Percentiles rank a stretch among this genome's conserved stretches.
These are phyloP conservation scores for Cephalopholis sonnerati DNA, from an alignment of 2,113 vertebrate genomes.

Conservation along the genomic window DNA sequence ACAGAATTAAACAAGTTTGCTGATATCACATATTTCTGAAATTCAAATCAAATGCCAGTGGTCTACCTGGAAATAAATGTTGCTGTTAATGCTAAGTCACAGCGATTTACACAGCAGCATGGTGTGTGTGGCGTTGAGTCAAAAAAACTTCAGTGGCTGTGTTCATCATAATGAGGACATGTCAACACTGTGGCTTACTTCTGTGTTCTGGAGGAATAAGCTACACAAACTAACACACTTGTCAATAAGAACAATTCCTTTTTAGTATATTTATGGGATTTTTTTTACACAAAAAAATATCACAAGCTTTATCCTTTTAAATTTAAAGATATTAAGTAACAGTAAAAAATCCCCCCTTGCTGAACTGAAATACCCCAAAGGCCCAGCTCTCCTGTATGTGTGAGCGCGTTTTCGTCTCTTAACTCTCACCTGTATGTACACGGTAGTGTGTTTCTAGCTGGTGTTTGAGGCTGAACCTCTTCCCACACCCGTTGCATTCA, in stretches of 20 bases:
- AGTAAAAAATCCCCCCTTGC: no score
- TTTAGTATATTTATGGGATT: neutral
- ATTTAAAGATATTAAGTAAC: neutral
- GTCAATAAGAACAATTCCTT: neutral
- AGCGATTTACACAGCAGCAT: neutral
- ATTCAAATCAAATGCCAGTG: no score
- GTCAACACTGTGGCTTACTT: neutral
- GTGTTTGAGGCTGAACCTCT: constrained; percentile 99
- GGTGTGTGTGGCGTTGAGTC: neutral
- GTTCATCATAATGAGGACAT: neutral
- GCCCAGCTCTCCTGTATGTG: neutral
- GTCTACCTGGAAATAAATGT: no score
- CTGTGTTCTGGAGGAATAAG: neutral
- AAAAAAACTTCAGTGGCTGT: neutral
- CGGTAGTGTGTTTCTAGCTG: constrained; percentile 99
- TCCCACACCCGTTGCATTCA: constrained; percentile 96
- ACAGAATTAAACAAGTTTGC: no score
- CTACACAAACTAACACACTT: neutral
- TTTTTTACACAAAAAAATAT: neutral
- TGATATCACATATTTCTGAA: no score
- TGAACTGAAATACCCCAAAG: neutral
- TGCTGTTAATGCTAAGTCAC: no score
- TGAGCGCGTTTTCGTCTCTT: neutral
- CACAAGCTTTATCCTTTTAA: neutral
- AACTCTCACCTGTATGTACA: constrained; percentile 93